Evolutionary conservation across 2,113 vertebrate species (phyloP), one percentile per base, ranked within the genome.

Genomic region (Craseonycteris thonglongyai): DNA sequence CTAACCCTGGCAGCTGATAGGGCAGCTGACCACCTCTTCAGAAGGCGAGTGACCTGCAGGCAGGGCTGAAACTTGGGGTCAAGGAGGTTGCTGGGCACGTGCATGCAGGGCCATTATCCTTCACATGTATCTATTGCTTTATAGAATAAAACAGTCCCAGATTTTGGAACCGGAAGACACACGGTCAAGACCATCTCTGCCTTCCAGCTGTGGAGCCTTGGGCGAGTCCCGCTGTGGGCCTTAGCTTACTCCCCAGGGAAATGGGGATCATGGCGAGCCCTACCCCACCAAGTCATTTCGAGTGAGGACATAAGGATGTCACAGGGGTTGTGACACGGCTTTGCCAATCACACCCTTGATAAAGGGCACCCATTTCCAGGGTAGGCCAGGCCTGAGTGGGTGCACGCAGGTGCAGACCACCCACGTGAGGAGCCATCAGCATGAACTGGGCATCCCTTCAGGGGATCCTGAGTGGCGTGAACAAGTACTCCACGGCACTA

Each of bases 391-490:
- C 28, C 91, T 16, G 21, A 22, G 96, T 30, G 30, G 76, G 54
- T 38, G 40, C 54, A 6, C 59, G 13, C 45, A 3, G 61, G 51
- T 10, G 10, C 15, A 58, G 65, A 42, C 58, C 9, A 0, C 22
- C 45, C 56, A 10, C 58, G 4, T 40, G 22, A 87, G 59, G 42
- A 10, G 0, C 19, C 30, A 0, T 26, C 92, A 95, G 38, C 95
- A 99, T 99, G 99, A 99, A 99, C 97, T 99, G 99, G 99, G 98
- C 98, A 5, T 98, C 98, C 35, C 98, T 99, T 42, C 99, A 99
- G 96, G 98, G 96, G 71, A 97, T 99, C 54, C 98, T 99, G 82
- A 99, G 99, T 1, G 99, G 99, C 2, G 99, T 99, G 56, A 99
- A 99, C 96, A 99, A 99, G 94, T 99, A 99, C 96, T 99, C 99